A percentile compares a stretch with the other conserved stretches of the same genome.
phyloP scores from a whole-genome alignment of 2,113 vertebrate species.

The Pleuronectes platessa region DNA sequence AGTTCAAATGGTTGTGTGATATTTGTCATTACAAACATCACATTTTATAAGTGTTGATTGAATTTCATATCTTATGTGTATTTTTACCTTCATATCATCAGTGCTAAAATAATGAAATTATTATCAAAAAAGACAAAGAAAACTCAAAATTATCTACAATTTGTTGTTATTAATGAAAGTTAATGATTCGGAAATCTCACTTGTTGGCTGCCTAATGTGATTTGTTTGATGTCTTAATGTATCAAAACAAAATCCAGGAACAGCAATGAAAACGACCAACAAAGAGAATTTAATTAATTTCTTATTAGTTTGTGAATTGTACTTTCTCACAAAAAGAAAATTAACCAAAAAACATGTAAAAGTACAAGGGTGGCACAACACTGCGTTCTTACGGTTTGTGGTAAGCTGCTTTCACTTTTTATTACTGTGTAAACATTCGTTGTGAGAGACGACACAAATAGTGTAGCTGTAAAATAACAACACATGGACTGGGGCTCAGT shows the following conservation, averaged over 20 bases:
- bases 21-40: slow-evolving; percentile 6
- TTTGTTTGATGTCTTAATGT: slow-evolving; percentile 58
- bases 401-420: slow-evolving; percentile 22
- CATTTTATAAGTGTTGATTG: slow-evolving; percentile 1
- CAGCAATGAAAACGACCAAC: slow-evolving; percentile 2
- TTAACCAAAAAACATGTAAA: slow-evolving; percentile 3
- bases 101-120: slow-evolving; percentile 16
- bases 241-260: slow-evolving; percentile 40
- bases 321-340: slow-evolving; percentile 3
- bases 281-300: slow-evolving; percentile 39
- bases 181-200: slow-evolving; percentile 44
- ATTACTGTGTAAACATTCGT: slow-evolving; percentile 14
- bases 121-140: slow-evolving; percentile 6
- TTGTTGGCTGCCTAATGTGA: slow-evolving; percentile 37
- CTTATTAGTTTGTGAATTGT: slow-evolving; percentile 33
- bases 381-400: background rate
- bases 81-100: slow-evolving; percentile 17
- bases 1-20: background rate
- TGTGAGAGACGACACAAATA: slow-evolving; percentile 13
- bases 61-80: slow-evolving; percentile 7
- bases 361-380: background rate
- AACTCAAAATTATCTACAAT: slow-evolving; percentile 18
- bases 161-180: slow-evolving; percentile 39
- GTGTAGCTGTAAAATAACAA: slow-evolving; percentile 20
- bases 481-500: slow-evolving; percentile 38